Evolutionary conservation across 2,888 invertebrate species (phyloP).

Genomic region (Acleris laterana): DNA sequence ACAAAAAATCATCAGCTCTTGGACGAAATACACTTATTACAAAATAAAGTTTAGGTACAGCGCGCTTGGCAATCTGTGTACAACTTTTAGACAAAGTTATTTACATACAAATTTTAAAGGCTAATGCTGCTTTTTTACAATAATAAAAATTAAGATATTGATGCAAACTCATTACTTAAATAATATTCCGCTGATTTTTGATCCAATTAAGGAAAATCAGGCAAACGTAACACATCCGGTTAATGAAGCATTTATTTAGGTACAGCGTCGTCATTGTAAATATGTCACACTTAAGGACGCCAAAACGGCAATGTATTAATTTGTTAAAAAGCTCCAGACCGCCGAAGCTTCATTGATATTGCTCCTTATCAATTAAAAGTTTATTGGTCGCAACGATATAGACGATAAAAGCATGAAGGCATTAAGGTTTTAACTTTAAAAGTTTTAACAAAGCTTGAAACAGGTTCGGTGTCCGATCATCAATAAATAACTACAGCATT

Average conservation of each 20-base stretch:
- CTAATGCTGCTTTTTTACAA: too few relatives aligned
- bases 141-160: too few relatives aligned
- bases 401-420: not conserved
- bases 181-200: too few relatives aligned
- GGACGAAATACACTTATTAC: too few relatives aligned
- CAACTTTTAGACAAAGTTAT: too few relatives aligned
- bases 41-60: too few relatives aligned
- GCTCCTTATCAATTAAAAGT: conserved; percentile 19
- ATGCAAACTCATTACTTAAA: too few relatives aligned
- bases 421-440: conserved; percentile 16
- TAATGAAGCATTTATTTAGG: not conserved
- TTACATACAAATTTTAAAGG: too few relatives aligned
- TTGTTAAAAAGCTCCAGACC: conserved; percentile 13
- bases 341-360: conserved; percentile 10
- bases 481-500: conserved; percentile 62
- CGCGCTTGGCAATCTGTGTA: too few relatives aligned
- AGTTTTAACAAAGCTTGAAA: conserved; percentile 32
- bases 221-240: too few relatives aligned
- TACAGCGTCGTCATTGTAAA: not conserved
- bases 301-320: conserved; percentile 24
- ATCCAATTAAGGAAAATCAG: too few relatives aligned
- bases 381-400: conserved; percentile 3
- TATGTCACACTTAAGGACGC: not conserved
- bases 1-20: too few relatives aligned
- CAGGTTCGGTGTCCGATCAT: conserved; percentile 49